These are phyloP conservation scores for Macroglossus sobrinus DNA, from an alignment of 2,113 vertebrate species.

Conservation along the genomic window DNA sequence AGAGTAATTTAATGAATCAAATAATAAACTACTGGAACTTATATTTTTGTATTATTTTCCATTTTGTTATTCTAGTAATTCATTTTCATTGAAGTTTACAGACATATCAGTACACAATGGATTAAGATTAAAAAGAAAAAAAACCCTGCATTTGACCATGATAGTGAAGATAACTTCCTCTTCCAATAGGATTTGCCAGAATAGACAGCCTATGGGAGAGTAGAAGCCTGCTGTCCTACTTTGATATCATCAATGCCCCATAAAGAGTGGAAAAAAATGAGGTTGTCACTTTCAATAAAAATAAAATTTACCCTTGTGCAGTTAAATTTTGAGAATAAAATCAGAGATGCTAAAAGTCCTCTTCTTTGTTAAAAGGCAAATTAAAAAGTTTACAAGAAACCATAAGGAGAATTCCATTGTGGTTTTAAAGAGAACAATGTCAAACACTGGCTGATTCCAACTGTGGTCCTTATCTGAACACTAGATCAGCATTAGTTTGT, in stretches of 20 bases:
- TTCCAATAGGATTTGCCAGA: neutral
- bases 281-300: neutral
- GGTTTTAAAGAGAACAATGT: slow-evolving; percentile 18
- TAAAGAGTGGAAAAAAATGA: neutral
- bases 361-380: slow-evolving; percentile 44
- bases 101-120: neutral
- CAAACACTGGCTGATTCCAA: slow-evolving; percentile 5
- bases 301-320: neutral
- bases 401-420: neutral
- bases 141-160: neutral
- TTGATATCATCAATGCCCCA: neutral
- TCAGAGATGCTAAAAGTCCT: neutral
- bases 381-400: slow-evolving; percentile 23
- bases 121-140: neutral
- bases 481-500: slow-evolving; percentile 22
- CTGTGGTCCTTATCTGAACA: slow-evolving; percentile 23
- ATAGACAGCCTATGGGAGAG: neutral
- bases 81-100: neutral
- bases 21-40: neutral
- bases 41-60: neutral
- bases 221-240: neutral
- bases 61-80: slow-evolving; percentile 5
- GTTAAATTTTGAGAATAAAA: slow-evolving; percentile 25
- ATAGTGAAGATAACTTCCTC: neutral
- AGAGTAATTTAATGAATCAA: neutral